These are phyloP conservation scores for Noctua pronuba DNA, from an alignment of 2,888 invertebrate genomes.

Conservation along the genomic window DNA sequence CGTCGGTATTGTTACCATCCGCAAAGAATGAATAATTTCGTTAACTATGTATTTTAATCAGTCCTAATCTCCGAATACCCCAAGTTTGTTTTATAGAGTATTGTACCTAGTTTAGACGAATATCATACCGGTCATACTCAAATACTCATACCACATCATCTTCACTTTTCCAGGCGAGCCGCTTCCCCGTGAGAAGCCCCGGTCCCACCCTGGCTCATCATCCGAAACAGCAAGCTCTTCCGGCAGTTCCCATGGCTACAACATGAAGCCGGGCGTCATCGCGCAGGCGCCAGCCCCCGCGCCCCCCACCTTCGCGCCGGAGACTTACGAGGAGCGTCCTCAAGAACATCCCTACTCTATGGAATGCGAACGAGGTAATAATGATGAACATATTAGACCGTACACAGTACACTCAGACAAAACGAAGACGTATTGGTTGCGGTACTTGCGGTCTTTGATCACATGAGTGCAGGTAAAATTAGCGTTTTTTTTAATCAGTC, in stretches of 20 bases:
- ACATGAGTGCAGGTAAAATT: constrained; percentile 2
- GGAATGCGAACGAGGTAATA: constrained; percentile 84
- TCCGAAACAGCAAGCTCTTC: constrained; percentile 91
- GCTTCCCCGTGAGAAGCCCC: constrained; percentile 72
- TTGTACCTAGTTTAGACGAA: not conserved
- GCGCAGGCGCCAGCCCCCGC: constrained; percentile 76
- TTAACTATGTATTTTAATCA: too few relatives aligned
- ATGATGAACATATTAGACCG: not conserved
- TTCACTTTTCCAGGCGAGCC: constrained; percentile 70
- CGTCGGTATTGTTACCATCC: not conserved
- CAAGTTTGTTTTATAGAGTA: not conserved
- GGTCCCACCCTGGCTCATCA: constrained; percentile 77
- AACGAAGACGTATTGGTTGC: not conserved
- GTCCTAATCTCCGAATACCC: not conserved
- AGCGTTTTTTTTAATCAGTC: not conserved
- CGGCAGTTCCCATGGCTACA: constrained; percentile 85
- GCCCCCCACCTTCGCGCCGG: constrained; percentile 75
- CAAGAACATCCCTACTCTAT: constrained; percentile 75
- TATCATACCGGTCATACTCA: not conserved
- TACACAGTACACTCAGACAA: not conserved
- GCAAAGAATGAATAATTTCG: not conserved
- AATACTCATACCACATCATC: not conserved
- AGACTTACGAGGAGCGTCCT: constrained; percentile 75
- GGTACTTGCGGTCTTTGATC: not conserved
- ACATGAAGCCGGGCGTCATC: constrained; percentile 75